Evolutionary conservation across 2,113 vertebrate species (phyloP).

Genomic region (Rhynchomys soricoides): DNA sequence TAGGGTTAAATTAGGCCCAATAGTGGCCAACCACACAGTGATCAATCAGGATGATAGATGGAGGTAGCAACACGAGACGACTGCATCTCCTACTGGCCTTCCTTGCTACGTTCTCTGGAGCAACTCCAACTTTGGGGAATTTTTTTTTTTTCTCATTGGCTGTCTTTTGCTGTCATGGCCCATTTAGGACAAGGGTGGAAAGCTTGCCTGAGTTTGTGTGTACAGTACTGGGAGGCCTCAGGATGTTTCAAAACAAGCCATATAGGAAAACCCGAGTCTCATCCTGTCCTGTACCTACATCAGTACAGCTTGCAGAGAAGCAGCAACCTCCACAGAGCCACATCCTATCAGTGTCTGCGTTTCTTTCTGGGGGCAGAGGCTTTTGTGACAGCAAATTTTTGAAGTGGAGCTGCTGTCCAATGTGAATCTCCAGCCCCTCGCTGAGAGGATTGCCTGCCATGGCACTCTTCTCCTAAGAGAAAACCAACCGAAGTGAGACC

Average conservation of each 20-base stretch:
- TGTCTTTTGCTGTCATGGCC: slow-evolving; percentile 46
- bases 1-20: slow-evolving; percentile 99
- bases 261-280: not conserved
- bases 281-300: not conserved
- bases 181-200: slow-evolving; percentile 59
- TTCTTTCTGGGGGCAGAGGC: not conserved
- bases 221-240: not conserved
- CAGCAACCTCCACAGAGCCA: not conserved
- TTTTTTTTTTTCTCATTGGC: slow-evolving; percentile 16
- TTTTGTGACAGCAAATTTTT: slow-evolving; percentile 36
- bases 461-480: not conserved
- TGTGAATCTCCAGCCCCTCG: not conserved
- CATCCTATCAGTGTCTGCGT: not conserved
- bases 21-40: slow-evolving; percentile 96
- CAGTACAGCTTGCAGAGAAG: slow-evolving; percentile 2
- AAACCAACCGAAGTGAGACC: not conserved
- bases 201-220: not conserved
- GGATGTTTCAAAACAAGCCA: not conserved
- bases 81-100: slow-evolving; percentile 84
- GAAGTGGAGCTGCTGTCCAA: not conserved
- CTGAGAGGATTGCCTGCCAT: not conserved
- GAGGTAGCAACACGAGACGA: slow-evolving; percentile 95
- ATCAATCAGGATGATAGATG: slow-evolving; percentile 99
- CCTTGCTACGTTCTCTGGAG: slow-evolving; percentile 86
- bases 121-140: slow-evolving; percentile 71